phyloP scores from a whole-genome alignment of 2,888 invertebrate genomes.

The Cryptocephalus moraei region DNA sequence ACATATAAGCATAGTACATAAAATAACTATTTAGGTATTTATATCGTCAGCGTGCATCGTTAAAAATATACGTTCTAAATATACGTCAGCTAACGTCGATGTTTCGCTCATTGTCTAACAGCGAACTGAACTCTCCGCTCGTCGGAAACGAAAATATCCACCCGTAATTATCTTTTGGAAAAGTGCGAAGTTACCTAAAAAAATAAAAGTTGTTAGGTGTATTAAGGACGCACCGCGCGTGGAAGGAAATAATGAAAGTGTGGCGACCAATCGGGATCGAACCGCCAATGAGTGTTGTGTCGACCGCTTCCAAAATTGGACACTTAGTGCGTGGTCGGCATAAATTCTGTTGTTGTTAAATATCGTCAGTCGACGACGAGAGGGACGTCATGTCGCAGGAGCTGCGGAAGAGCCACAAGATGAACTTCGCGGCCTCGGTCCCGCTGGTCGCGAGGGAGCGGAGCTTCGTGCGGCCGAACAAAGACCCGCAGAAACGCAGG shows the following conservation, averaged over 20 bases:
- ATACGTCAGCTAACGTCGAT: not conserved
- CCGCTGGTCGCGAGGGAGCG: constrained; percentile 54
- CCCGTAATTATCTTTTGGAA: too few relatives aligned
- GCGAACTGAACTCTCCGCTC: too few relatives aligned
- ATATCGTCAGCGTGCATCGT: not conserved
- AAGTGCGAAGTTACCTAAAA: too few relatives aligned
- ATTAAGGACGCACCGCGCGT: too few relatives aligned
- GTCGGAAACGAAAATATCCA: too few relatives aligned
- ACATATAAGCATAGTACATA: too few relatives aligned
- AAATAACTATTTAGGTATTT: not conserved
- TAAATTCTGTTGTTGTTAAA: constrained; percentile 17
- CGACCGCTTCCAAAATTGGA: constrained; percentile 26
- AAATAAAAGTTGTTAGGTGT: too few relatives aligned
- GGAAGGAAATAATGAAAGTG: not conserved
- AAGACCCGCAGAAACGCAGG: constrained; percentile 49
- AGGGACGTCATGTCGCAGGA: constrained; percentile 23
- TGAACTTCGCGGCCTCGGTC: constrained; percentile 43
- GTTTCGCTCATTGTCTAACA: too few relatives aligned
- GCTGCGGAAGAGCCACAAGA: constrained; percentile 32
- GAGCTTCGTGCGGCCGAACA: constrained; percentile 56
- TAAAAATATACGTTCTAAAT: not conserved
- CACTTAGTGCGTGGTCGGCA: constrained; percentile 28
- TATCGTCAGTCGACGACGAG: too few relatives aligned
- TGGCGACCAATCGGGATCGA: not conserved
- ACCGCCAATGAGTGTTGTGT: too few relatives aligned